Conservation (phyloP, 2,888 invertebrate species). For the Conomelus anceps region DNA sequence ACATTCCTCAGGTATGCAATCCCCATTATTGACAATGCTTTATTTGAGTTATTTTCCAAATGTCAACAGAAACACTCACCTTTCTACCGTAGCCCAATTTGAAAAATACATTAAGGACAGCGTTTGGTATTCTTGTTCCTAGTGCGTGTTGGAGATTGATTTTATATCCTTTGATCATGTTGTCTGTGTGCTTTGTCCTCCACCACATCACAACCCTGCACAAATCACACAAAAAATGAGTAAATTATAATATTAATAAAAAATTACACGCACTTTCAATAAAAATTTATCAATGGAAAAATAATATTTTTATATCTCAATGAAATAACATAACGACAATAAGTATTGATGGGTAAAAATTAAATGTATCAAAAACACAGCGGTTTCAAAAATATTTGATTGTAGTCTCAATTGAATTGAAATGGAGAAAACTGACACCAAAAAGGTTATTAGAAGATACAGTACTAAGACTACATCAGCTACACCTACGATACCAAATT, state of each 20-base stretch:
- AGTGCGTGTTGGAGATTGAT: constrained; percentile 82
- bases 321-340: not conserved
- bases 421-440: no score
- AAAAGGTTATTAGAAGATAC: no score
- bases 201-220: constrained; percentile 73
- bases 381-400: no score
- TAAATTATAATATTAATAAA: constrained; percentile 1
- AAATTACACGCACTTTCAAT: not conserved
- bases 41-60: no score
- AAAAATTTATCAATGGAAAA: not conserved
- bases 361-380: no score
- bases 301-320: not conserved
- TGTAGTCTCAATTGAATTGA: no score
- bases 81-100: constrained; percentile 79
- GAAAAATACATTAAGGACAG: constrained; percentile 82
- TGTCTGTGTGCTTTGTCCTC: constrained; percentile 87
- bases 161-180: constrained; percentile 83
- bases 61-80: constrained; percentile 48
- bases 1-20: no score
- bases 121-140: constrained; percentile 80
- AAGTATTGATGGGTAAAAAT: no score
- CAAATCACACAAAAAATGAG: constrained; percentile 9
- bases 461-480: no score
- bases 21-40: no score
- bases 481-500: no score